Evolutionary conservation across 2,797 vertebrate species (phyloP).

Genomic region (Salarias fasciatus): DNA sequence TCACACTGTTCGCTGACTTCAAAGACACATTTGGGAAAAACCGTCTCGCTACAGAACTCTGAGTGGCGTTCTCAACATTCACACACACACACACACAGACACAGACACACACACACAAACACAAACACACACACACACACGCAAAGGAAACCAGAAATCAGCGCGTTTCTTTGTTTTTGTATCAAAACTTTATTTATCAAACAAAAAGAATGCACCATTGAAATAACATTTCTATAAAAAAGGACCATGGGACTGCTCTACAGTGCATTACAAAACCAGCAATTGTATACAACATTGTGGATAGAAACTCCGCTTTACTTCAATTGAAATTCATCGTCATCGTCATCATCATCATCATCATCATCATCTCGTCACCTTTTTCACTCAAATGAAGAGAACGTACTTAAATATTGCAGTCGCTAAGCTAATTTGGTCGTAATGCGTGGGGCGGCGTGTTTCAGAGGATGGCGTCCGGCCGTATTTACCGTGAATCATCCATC

Average conservation of each 20-base stretch:
- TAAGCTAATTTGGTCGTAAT: constrained; percentile 91
- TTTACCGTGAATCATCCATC: constrained; percentile 39
- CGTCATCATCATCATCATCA: constrained; percentile 53
- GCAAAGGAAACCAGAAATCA: too few relatives aligned
- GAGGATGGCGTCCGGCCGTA: constrained; percentile 71
- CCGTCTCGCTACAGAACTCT: too few relatives aligned
- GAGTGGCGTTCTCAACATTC: too few relatives aligned
- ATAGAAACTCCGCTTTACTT: constrained; percentile 84
- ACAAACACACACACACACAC: too few relatives aligned
- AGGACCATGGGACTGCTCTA: constrained; percentile 93
- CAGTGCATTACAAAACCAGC: constrained; percentile 95
- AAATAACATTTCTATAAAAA: constrained; percentile 98
- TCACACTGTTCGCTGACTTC: too few relatives aligned
- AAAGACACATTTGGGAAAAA: too few relatives aligned
- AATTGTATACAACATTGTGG: constrained; percentile 91
- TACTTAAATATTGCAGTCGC: constrained; percentile 88
- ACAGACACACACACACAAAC: too few relatives aligned
- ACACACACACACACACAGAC: too few relatives aligned
- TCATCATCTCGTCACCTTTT: constrained; percentile 19
- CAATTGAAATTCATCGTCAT: constrained; percentile 75
- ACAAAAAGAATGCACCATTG: constrained; percentile 94
- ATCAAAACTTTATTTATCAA: constrained; percentile 99
- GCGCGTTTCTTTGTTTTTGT: constrained; percentile 78
- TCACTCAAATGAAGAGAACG: constrained; percentile 83
- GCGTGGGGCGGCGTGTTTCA: constrained; percentile 76